phyloP scores from a whole-genome alignment of 2,113 vertebrate genomes.

The Albula goreensis region DNA sequence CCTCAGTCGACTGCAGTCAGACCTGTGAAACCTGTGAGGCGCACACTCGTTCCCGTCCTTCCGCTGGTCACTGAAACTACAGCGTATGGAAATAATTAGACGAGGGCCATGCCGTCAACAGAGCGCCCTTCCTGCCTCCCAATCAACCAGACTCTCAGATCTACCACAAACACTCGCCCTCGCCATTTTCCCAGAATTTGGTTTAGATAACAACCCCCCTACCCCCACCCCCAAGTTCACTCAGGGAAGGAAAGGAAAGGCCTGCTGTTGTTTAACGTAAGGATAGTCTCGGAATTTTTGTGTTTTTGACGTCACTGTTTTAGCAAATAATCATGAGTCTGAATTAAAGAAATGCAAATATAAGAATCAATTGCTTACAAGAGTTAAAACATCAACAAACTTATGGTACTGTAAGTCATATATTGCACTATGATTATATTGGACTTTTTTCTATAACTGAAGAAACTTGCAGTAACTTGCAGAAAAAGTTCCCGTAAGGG shows the following conservation, averaged over 20 bases:
- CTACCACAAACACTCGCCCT: background rate
- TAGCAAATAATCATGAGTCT: background rate
- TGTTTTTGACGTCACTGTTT: background rate
- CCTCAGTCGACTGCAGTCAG: background rate
- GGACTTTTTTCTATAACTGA: no score
- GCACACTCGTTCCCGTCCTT: background rate
- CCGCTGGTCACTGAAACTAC: background rate
- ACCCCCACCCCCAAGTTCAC: background rate
- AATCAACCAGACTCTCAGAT: background rate
- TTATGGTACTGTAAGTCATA: background rate
- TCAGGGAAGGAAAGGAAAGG: background rate
- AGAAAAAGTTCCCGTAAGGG: background rate
- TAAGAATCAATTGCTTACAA: no score
- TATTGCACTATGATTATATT: no score
- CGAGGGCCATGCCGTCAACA: background rate
- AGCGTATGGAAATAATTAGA: background rate
- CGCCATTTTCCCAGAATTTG: background rate
- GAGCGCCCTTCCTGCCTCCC: slow-evolving; percentile 1
- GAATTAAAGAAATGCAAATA: background rate
- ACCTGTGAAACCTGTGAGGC: background rate
- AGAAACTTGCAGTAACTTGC: background rate
- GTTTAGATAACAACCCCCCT: background rate
- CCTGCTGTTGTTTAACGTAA: background rate
- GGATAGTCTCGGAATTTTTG: background rate
- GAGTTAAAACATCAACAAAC: no score